Evolutionary conservation across 1,140 invertebrate species (phyloP).

Genomic region (Holcopasites calliopsidis): DNA sequence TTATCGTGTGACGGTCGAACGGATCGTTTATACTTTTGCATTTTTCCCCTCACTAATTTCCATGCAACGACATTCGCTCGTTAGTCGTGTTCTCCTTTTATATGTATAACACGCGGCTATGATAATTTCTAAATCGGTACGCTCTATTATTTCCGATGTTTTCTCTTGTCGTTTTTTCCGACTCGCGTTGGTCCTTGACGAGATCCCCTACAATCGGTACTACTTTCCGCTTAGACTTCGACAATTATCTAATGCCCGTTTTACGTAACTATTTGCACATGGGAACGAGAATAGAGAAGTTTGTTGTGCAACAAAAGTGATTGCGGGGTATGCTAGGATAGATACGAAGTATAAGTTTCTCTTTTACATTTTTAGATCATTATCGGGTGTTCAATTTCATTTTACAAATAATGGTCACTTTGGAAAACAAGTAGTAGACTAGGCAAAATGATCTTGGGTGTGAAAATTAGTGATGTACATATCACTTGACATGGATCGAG

Average conservation of each 20-base stretch:
- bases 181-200: constrained; percentile 33
- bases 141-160: too few species aligned
- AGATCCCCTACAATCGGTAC: constrained; percentile 10
- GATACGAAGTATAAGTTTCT: too few species aligned
- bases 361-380: too few species aligned
- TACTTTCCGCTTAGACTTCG: constrained; percentile 39
- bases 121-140: constrained; percentile 24
- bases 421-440: too few species aligned
- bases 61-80: constrained; percentile 10
- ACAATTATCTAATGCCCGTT: constrained; percentile 18
- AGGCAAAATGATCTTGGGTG: too few species aligned
- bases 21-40: constrained; percentile 27
- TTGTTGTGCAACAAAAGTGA: background rate
- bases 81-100: constrained; percentile 6
- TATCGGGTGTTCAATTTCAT: too few species aligned
- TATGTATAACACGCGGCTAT: background rate
- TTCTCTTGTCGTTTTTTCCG: too few species aligned
- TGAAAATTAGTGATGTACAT: too few species aligned
- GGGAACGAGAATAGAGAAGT: background rate
- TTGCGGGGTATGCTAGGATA: background rate
- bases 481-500: too few species aligned
- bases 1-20: constrained; percentile 41
- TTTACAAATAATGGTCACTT: too few species aligned
- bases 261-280: background rate
- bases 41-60: constrained; percentile 37